These are phyloP conservation scores for Drosophila takahashii DNA, from an alignment of 1,140 invertebrate genomes.

Conservation along the genomic window DNA sequence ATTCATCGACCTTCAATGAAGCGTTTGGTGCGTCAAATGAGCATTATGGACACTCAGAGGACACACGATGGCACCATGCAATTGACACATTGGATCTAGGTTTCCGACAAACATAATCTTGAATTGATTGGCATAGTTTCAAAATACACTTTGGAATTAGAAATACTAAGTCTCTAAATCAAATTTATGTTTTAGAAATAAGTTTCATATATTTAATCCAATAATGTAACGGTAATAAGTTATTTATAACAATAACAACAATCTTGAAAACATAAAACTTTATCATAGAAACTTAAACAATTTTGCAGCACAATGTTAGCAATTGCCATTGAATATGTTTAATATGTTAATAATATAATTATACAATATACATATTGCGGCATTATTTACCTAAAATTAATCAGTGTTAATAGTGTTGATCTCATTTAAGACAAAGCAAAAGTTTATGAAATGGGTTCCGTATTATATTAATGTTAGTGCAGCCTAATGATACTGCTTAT, in stretches of 20 bases:
- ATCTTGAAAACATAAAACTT: background rate
- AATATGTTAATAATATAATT: background rate
- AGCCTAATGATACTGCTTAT: background rate
- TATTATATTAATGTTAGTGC: background rate
- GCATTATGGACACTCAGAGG: slow-evolving; percentile 91
- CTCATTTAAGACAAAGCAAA: background rate
- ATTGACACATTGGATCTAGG: slow-evolving; percentile 93
- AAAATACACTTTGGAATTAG: background rate
- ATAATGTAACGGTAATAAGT: background rate
- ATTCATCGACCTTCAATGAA: slow-evolving; percentile 86
- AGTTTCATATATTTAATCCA: background rate
- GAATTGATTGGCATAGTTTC: background rate
- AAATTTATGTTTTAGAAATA: background rate
- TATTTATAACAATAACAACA: background rate
- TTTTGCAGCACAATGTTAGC: slow-evolving; percentile 34
- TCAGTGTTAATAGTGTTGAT: no score
- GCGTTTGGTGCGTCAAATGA: slow-evolving; percentile 89
- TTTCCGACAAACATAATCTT: background rate
- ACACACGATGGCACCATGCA: slow-evolving; percentile 91
- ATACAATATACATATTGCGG: background rate
- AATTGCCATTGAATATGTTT: slow-evolving; percentile 40
- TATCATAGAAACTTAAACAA: background rate
- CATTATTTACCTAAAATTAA: background rate
- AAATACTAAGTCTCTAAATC: no score
- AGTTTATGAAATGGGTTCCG: background rate